phyloP scores from a whole-genome alignment of 2,113 vertebrate genomes.

The Ivindomyrus marchei region DNA sequence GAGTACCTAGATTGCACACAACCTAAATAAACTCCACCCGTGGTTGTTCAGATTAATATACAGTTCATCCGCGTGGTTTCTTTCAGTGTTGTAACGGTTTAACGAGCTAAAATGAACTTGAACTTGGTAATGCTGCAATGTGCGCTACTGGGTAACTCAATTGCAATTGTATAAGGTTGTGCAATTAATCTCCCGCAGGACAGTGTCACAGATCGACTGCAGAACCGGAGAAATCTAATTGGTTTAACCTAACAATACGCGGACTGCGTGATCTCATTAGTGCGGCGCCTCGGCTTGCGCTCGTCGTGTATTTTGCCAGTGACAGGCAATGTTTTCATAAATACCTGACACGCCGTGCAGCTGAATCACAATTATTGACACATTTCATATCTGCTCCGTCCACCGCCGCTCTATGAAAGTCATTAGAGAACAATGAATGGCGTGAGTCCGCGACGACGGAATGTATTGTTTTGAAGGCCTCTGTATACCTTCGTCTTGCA shows the following conservation, averaged over 20 bases:
- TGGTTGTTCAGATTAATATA: constrained; percentile 43
- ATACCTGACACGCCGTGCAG: neutral
- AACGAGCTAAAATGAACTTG: constrained; percentile 42
- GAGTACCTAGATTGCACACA: constrained; percentile 49
- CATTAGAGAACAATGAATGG: neutral
- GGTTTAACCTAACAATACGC: neutral
- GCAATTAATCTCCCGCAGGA: constrained; percentile 30
- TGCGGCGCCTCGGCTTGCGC: neutral
- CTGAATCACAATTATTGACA: constrained; percentile 5
- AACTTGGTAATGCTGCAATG: constrained; percentile 63
- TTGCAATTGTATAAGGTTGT: constrained; percentile 54
- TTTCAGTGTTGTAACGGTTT: constrained; percentile 37
- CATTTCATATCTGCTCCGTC: neutral
- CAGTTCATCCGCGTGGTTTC: constrained; percentile 42
- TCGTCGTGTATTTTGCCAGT: neutral
- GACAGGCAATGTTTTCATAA: neutral
- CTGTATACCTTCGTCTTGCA: constrained; percentile 38
- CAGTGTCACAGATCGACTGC: neutral
- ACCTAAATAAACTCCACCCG: constrained; percentile 48
- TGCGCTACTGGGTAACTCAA: constrained; percentile 69
- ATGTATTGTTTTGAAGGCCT: neutral
- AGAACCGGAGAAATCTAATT: neutral
- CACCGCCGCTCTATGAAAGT: neutral
- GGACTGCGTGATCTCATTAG: constrained; percentile 6
- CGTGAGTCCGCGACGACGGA: neutral